These are phyloP conservation scores for Amphiduros pacificus DNA, from an alignment of 2,888 invertebrate species.

Conservation along the genomic window DNA sequence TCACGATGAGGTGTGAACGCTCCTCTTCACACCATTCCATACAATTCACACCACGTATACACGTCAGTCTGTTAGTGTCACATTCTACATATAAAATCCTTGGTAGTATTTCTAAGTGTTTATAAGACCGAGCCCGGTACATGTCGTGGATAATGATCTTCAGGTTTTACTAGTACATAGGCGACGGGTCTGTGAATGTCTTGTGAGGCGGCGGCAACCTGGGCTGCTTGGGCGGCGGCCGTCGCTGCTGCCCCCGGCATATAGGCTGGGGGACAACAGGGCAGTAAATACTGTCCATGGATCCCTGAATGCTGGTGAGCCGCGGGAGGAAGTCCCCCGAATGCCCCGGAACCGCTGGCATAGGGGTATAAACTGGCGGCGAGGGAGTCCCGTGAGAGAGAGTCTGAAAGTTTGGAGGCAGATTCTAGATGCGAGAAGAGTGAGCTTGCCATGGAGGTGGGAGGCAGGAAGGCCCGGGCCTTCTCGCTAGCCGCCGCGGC, in stretches of 20 bases:
- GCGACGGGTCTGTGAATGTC: constrained; percentile 56
- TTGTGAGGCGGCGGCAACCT: constrained; percentile 40
- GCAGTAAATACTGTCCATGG: constrained; percentile 48
- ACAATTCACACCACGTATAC: too few species aligned
- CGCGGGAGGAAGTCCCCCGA: constrained; percentile 39
- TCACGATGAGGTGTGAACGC: too few species aligned
- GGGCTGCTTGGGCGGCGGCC: constrained; percentile 40
- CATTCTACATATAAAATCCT: too few species aligned
- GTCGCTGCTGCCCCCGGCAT: constrained; percentile 36
- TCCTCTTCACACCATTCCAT: too few species aligned
- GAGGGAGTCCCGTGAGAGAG: constrained; percentile 34
- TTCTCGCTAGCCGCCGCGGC: constrained; percentile 27
- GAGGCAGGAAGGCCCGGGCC: constrained; percentile 41
- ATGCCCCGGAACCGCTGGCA: constrained; percentile 27
- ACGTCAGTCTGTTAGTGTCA: too few species aligned
- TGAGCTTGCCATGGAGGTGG: constrained; percentile 33
- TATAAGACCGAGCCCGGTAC: constrained; percentile 4
- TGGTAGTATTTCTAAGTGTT: too few species aligned
- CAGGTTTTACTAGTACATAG: constrained; percentile 57
- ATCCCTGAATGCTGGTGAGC: constrained; percentile 41
- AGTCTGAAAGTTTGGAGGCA: constrained; percentile 31
- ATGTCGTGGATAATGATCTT: constrained; percentile 52
- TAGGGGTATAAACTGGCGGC: neutral
- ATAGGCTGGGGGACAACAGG: constrained; percentile 47
- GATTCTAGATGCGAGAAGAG: constrained; percentile 20